phyloP scores from a whole-genome alignment of 2,113 vertebrate genomes.

The Gallinago paraguaiae region DNA sequence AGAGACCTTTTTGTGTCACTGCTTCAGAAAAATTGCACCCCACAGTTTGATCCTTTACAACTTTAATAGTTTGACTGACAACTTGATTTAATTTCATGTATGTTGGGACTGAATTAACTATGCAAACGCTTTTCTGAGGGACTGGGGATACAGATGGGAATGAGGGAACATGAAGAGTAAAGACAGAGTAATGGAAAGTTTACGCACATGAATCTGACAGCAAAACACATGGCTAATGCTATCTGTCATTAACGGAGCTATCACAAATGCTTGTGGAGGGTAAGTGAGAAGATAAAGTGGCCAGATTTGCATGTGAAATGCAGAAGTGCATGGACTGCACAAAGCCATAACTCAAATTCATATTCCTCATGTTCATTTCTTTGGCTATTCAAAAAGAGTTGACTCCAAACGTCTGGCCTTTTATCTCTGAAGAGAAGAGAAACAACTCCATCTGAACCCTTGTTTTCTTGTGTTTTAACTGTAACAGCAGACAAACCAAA shows the following conservation, averaged over 20 bases:
- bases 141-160: background rate
- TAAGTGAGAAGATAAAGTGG: background rate
- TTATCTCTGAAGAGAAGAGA: background rate
- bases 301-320: background rate
- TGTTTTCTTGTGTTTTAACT: background rate
- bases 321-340: background rate
- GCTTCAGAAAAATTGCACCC: background rate
- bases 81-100: background rate
- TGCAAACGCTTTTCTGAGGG: background rate
- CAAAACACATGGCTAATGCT: background rate
- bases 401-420: background rate
- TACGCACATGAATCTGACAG: background rate
- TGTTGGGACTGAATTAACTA: background rate
- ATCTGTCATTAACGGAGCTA: background rate
- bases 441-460: background rate
- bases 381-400: background rate
- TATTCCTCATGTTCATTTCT: background rate
- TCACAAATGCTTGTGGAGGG: background rate
- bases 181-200: background rate
- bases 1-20: background rate
- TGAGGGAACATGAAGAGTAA: background rate
- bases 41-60: background rate
- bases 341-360: background rate
- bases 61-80: background rate
- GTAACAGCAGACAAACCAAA: background rate